Conservation (phyloP, 2,113 vertebrate species). For the Spermophilus dauricus region DNA sequence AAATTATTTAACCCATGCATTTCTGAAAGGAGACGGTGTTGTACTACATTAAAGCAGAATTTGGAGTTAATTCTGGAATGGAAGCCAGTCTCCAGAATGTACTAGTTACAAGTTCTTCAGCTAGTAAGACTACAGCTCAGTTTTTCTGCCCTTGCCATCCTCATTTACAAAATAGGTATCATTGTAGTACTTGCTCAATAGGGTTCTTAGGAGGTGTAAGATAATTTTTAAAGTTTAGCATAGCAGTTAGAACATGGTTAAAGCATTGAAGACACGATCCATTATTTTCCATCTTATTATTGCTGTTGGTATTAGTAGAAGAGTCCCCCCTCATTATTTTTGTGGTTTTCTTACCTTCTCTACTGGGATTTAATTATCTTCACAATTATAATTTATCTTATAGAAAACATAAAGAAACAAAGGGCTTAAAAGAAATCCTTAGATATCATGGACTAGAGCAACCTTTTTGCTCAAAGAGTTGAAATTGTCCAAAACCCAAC, state of each 20-base stretch:
- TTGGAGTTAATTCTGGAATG: neutral
- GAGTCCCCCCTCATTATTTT: neutral
- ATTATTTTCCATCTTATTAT: neutral
- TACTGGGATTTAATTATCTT: neutral
- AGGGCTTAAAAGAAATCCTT: neutral
- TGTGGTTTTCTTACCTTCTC: constrained; percentile 14
- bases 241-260: neutral
- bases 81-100: neutral
- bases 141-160: neutral
- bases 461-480: constrained; percentile 8
- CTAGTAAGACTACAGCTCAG: neutral
- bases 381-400: constrained; percentile 30
- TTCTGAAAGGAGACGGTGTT: constrained; percentile 26
- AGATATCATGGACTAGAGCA: neutral
- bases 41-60: neutral
- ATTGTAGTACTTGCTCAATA: neutral
- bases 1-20: neutral
- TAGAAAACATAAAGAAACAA: constrained; percentile 2
- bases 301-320: constrained; percentile 45
- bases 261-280: neutral
- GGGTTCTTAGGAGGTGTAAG: neutral
- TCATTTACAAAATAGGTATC: neutral
- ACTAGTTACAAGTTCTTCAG: constrained; percentile 2
- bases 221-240: neutral
- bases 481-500: neutral